Evolutionary conservation across 2,113 vertebrate species (phyloP), one percentile per base, ranked within the genome.

Genomic region (Peromyscus polionotus): DNA sequence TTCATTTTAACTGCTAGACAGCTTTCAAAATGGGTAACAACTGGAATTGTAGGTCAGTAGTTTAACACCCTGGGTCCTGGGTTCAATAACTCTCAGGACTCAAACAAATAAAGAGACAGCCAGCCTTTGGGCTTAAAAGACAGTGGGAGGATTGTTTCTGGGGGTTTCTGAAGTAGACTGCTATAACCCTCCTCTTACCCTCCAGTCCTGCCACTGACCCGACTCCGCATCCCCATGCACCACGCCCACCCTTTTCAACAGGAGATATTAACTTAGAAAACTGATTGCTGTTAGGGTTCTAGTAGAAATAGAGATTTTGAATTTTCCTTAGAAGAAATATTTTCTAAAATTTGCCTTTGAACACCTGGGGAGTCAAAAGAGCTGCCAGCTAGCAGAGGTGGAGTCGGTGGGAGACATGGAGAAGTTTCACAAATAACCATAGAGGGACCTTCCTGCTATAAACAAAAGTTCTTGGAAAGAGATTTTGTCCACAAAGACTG

Each of bases 331-430:
- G 95, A 94, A 68, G 90, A 24, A 90, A 33, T 87, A 72, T 72
- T 88, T 96, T 91, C 77, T 90, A 89, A 81, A 90, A 51, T 92
- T 94, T 77, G 67, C 42, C 77, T 96, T 84, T 81, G n/a, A 88
- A 54, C 70, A 77, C 54, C 63, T 77, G 93, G 48, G 5, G 68
- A 95, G 17, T 28, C 68, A 90, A n/a, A 87, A 84, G 89, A 95
- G n/a, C 61, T 90, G 28, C 42, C 13, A 19, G 39, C 51, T 16
- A 24, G 13, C 28, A 67, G 75, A 93, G 36, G 54, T 4, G 48
- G 39, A 94, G 67, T 77, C n/a, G 13, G 7, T 72, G 61, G 48
- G 10, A 94, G 79, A 54, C 9, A 80, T 20, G 39, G 54, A 72
- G 26, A 51, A 96, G 48, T 84, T 45, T 73, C 8, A 81, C 61